Base-by-base conservation (phyloP, 1,140 invertebrate genomes). In the Tetramorium alpestre region DNA sequence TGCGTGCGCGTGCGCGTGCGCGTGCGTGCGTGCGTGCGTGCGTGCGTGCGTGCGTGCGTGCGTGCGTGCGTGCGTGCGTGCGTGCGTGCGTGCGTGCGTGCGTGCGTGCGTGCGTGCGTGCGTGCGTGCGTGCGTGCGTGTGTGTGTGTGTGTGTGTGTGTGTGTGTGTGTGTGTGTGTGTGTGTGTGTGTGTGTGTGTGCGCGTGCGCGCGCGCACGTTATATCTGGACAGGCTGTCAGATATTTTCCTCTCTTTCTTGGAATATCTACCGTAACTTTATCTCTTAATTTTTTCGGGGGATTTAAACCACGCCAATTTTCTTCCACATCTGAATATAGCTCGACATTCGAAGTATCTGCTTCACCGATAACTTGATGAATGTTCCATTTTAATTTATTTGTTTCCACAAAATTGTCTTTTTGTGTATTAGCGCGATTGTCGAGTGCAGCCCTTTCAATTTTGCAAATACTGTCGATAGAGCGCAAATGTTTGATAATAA, bases 231-330 rank as follows among this genome's bases (percentile, higher is more conserved):
- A 69, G 6, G 41, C 11, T 25, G n/a, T 47, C 41, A 69, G 22
- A 11, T 69, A 49, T 25, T 69, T 69, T 6, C 41, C 18, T 69
- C 41, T 69, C 2, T 49, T 69, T 16, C 1, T 69, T 69, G 13
- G 3, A 8, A 22, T 44, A 7, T 47, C n/a, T 69, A n/a, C 33
- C n/a, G 22, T 49, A 22, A 6, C 18, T 16, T 67, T 1, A 25
- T 25, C 18, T 67, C 5, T 44, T 28, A 3, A 13, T 69, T 69
- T 69, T 47, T 22, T 25, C 11, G 18, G 4, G n/a, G 65, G 41
- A 69, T 69, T 69, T 25, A 47, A 25, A 6, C 65, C 65, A 47
- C 65, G n/a, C 65, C 65, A 69, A 16, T 69, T 69, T 69, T 69
- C 65, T 69, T 69, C 41, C n/a, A 5, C 65, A 16, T 25, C 13